phyloP scores from a whole-genome alignment of 2,797 vertebrate species.

The Lophius americanus region DNA sequence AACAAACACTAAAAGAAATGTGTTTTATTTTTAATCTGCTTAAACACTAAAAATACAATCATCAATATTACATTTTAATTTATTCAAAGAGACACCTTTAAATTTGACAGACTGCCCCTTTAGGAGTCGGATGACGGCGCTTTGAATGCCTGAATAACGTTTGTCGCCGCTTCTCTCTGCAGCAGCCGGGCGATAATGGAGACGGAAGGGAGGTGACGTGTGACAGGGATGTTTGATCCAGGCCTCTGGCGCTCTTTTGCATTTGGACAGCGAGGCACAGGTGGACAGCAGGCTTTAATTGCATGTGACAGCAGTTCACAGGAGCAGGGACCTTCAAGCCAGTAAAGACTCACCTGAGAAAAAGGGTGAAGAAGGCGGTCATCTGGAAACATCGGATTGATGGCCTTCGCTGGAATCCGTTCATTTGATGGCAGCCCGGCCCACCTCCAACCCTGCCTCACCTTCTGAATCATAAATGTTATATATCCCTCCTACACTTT shows the following conservation, averaged over 20 bases:
- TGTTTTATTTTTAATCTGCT: no score
- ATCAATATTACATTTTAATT: no score
- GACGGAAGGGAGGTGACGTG: slow-evolving; percentile 42
- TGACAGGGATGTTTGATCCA: slow-evolving; percentile 19
- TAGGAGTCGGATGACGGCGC: no score
- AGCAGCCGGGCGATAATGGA: slow-evolving; percentile 9
- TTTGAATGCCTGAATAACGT: no score
- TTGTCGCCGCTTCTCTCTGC: not conserved
- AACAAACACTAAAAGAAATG: no score
- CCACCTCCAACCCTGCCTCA: not conserved
- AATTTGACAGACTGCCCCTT: no score
- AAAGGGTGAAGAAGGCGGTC: slow-evolving; percentile 14
- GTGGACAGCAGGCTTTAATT: slow-evolving; percentile 47
- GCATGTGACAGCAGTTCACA: slow-evolving; percentile 34
- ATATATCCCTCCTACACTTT: not conserved
- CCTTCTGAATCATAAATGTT: slow-evolving; percentile 11
- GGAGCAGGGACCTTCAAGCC: slow-evolving; percentile 37
- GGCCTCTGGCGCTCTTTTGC: slow-evolving; percentile 38
- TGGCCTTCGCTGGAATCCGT: slow-evolving; percentile 8
- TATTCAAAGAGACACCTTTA: no score
- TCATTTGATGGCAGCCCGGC: slow-evolving; percentile 14
- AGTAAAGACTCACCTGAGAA: slow-evolving; percentile 54
- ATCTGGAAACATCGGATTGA: slow-evolving; percentile 43
- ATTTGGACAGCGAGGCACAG: slow-evolving; percentile 32
- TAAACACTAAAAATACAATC: no score